Base-by-base conservation (phyloP, 2,113 vertebrate genomes). In the Puma concolor region DNA sequence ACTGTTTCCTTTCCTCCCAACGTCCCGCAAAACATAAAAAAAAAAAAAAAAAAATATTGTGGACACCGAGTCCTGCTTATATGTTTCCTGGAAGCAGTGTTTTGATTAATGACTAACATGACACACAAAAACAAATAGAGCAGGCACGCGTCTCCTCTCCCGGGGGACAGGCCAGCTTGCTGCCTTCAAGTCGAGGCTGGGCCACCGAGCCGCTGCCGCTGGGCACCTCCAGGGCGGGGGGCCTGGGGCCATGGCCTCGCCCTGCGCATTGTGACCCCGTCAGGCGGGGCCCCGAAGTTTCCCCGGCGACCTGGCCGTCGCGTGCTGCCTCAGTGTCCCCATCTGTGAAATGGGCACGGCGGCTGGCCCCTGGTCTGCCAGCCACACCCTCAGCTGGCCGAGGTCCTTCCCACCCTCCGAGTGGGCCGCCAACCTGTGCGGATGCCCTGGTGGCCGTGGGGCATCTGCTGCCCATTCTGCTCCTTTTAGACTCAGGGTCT, bases 61-160 rank as follows among this genome's bases (percentile, higher is more conserved):
- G 66, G 93, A 96, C 92, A 31, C 81, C 0, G 25, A 79, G 77
- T 15, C 76, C 69, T 36, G 76, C 60, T 84, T 74, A 10, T 52
- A 16, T 60, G 88, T 36, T 93, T 90, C 89, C 79, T 92, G 74
- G 86, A 95, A 95, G 74, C 81, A 38, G 9, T 23, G 83, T 85
- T 76, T 89, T 17, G 82, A 79, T 89, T 50, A 97, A 88, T 71
- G 97, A 96, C 81, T 71, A 79, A 80, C 25, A 10, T 4, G 81
- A 57, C 72, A 57, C 72, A 21, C 54, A 64, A 72, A 95, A 93
- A 41, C 92, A 94, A 79, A 77, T 0, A 84, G 54, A 41, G 52
- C 13, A 2, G 13, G 0, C 25, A 4, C 0, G n/a, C 0, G 0
- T 5, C 60, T 63, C 48, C 52, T 31, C 7, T 21, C 50, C 44